Base-by-base conservation (phyloP, 2,888 invertebrate genomes). In the Napeogenes inachia region DNA sequence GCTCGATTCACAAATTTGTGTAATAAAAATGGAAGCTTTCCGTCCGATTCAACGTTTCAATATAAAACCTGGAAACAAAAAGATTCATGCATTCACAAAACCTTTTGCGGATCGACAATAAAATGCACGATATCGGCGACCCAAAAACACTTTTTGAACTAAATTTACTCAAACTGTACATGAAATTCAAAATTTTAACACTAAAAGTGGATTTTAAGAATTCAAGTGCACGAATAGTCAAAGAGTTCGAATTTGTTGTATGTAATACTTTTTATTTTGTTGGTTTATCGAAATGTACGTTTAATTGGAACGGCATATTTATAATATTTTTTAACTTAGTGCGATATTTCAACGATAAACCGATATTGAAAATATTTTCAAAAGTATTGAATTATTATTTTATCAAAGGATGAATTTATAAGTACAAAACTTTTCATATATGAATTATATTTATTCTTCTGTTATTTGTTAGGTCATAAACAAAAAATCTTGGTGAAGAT, bases 51-150 rank as follows among this genome's bases (percentile, higher is more conserved):
- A 50, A 54, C 45, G 45, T 54, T 54, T 63, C 56, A 59, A 53
- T 56, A 56, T 35, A 42, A 54, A 60, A 60, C 45, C 54, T 57
- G 30, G 45, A 60, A n/a, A 60, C 45, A 63, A 60, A 63, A 60
- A 54, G 21, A 57, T 57, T 63, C 57, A 32, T 57, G 42, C 54
- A 63, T 63, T 61, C 45, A 47, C 54, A 60, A 57, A 63, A 63
- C 47, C 46, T 60, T 63, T 47, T 63, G 50, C 54, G 47, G 50
- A 61, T 56, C 60, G 56, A 55, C 57, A 63, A 60, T 57, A 63
- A 63, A 60, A 60, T 12, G 50, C 21, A 30, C 50, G 50, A 50
- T 50, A 50, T 50, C 30, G 50, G 30, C 50, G 21, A 50, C 50
- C 47, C 50, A 50, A 50, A 50, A 50, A 50, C 10, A 50, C 30